Conservation (phyloP, 2,888 invertebrate genomes). For the Argyresthia albistria region DNA sequence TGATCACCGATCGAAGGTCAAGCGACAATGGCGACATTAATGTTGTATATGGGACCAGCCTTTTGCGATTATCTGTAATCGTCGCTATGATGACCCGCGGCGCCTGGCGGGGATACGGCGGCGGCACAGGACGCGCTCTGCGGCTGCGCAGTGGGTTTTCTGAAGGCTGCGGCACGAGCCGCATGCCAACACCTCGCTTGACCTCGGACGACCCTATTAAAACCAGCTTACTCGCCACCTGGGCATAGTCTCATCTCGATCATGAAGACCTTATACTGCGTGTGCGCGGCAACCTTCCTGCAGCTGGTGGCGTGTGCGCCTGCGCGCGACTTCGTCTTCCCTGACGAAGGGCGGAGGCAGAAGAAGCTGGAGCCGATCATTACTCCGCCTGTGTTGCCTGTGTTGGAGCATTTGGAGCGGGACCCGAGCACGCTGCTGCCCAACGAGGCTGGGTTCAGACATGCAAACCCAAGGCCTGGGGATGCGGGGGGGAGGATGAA, state of each 20-base stretch:
- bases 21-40: no score
- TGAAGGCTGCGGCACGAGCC: constrained; percentile 70
- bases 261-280: constrained; percentile 53
- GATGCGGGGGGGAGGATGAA: constrained; percentile 21
- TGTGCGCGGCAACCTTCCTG: constrained; percentile 29
- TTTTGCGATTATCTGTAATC: no score
- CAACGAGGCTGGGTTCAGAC: constrained; percentile 2
- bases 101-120: constrained; percentile 37
- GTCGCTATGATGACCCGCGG: neutral
- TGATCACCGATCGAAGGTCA: no score
- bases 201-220: constrained; percentile 68
- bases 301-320: constrained; percentile 33
- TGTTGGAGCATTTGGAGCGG: constrained; percentile 60
- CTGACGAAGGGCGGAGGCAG: constrained; percentile 40
- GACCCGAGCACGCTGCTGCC: constrained; percentile 59
- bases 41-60: no score
- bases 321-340: constrained; percentile 49
- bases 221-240: constrained; percentile 50
- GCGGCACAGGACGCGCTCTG: constrained; percentile 48
- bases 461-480: neutral
- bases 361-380: constrained; percentile 55
- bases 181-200: constrained; percentile 61
- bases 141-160: constrained; percentile 66
- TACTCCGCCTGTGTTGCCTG: constrained; percentile 63
- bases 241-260: constrained; percentile 39